phyloP scores from a whole-genome alignment of 2,113 vertebrate species.

The Athene noctua region DNA sequence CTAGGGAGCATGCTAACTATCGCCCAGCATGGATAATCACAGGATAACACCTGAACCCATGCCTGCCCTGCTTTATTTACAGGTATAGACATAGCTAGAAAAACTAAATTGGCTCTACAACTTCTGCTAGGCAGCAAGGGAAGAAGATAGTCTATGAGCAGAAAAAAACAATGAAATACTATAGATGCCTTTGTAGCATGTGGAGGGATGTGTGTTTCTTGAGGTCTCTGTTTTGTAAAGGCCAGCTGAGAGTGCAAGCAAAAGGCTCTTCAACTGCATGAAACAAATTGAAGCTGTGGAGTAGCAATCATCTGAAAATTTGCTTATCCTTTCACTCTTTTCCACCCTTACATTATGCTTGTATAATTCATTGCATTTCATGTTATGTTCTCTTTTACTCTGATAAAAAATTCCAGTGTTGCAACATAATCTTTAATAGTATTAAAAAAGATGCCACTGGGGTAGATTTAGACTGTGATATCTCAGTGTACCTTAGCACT shows the following conservation, averaged over 20 bases:
- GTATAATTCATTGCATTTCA: neutral
- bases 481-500: neutral
- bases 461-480: neutral
- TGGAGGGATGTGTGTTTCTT: neutral
- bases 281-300: neutral
- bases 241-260: neutral
- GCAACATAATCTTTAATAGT: neutral
- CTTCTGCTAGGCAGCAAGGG: neutral
- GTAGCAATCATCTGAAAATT: neutral
- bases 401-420: neutral
- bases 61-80: neutral
- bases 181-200: neutral
- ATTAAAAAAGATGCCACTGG: neutral
- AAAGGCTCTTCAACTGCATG: neutral
- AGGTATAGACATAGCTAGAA: neutral
- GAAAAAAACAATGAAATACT: neutral
- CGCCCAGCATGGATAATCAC: neutral
- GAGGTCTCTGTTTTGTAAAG: neutral
- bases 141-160: neutral
- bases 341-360: neutral
- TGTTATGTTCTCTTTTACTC: neutral
- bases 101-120: neutral
- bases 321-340: neutral
- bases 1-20: neutral
- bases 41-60: neutral